Evolutionary conservation across 53 echinoderm and acorn worm genomes (phyloP).

Genomic region (Stichopus horrens): DNA sequence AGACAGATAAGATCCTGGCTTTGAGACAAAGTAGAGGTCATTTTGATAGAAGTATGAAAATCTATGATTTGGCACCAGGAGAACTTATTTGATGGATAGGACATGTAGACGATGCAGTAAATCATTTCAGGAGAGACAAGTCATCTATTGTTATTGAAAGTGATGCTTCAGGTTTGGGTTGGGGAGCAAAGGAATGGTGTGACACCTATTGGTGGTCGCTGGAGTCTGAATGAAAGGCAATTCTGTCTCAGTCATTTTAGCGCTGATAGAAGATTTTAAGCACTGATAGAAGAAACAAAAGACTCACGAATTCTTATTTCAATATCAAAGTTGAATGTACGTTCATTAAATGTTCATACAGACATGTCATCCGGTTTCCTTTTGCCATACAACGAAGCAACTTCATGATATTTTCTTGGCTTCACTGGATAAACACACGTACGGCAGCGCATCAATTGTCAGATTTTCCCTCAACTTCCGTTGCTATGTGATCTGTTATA

Average conservation of each 20-base stretch:
- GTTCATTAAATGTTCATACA: no score
- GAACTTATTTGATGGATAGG: slow-evolving; percentile 21
- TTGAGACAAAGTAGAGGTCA: slow-evolving; percentile 49
- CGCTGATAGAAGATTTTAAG: no score
- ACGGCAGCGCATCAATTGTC: no score
- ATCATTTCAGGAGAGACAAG: not conserved
- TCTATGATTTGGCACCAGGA: slow-evolving; percentile 29
- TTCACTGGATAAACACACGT: no score
- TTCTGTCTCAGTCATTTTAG: not conserved
- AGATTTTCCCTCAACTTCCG: no score
- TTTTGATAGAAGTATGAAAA: slow-evolving; percentile 40
- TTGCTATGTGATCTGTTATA: no score
- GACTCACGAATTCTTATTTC: no score
- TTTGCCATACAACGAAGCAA: no score
- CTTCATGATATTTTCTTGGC: no score
- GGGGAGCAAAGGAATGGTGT: slow-evolving; percentile 44
- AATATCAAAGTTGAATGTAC: no score
- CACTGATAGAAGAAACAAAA: no score
- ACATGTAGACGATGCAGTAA: slow-evolving; percentile 3
- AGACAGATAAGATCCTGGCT: slow-evolving; percentile 50
- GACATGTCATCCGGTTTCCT: no score
- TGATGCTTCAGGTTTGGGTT: slow-evolving; percentile 18
- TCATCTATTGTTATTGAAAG: not conserved
- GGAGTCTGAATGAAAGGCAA: not conserved
- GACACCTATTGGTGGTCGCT: not conserved